Percentiles rank a stretch among this genome's conserved stretches.
These are phyloP conservation scores for Conopomorpha cramerella DNA, from an alignment of 1,140 invertebrate species.

Conservation along the genomic window DNA sequence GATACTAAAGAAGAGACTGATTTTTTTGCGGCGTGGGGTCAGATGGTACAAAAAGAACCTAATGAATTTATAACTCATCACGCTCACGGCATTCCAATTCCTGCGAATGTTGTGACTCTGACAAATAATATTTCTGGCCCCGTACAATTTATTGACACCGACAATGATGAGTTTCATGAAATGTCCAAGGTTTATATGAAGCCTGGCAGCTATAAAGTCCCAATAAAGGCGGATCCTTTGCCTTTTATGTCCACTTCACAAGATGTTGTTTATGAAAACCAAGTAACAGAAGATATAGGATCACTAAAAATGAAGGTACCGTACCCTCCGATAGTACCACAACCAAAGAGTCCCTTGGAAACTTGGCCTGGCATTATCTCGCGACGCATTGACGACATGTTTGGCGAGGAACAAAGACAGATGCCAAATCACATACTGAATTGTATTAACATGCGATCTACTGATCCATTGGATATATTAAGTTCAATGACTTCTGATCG, in stretches of 20 bases:
- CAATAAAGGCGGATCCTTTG: conserved; percentile 40
- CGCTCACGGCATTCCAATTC: conserved; percentile 38
- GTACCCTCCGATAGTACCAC: conserved; percentile 35
- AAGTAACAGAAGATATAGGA: conserved; percentile 18
- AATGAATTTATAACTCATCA: conserved; percentile 52
- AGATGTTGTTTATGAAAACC: conserved; percentile 24
- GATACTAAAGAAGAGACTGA: conserved; percentile 46
- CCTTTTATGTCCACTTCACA: conserved; percentile 19
- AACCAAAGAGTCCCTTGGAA: conserved; percentile 46
- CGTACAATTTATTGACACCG: conserved; percentile 49
- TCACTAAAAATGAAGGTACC: conserved; percentile 27
- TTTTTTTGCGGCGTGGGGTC: conserved; percentile 57
- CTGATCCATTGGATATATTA: conserved; percentile 32
- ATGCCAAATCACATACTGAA: conserved; percentile 15
- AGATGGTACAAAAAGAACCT: conserved; percentile 55
- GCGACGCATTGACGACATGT: conserved; percentile 28
- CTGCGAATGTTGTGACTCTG: conserved; percentile 42
- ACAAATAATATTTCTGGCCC: conserved; percentile 52
- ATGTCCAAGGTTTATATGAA: conserved; percentile 57
- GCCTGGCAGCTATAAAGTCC: conserved; percentile 56
- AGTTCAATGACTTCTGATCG: conserved; percentile 41
- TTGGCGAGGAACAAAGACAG: conserved; percentile 27
- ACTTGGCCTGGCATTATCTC: conserved; percentile 45
- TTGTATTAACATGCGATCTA: conserved; percentile 23
- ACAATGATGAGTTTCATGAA: conserved; percentile 56